Evolutionary conservation across 2,797 vertebrate species (phyloP), one percentile per base, ranked within the genome.

Genomic region (Enteromius radiatus): DNA sequence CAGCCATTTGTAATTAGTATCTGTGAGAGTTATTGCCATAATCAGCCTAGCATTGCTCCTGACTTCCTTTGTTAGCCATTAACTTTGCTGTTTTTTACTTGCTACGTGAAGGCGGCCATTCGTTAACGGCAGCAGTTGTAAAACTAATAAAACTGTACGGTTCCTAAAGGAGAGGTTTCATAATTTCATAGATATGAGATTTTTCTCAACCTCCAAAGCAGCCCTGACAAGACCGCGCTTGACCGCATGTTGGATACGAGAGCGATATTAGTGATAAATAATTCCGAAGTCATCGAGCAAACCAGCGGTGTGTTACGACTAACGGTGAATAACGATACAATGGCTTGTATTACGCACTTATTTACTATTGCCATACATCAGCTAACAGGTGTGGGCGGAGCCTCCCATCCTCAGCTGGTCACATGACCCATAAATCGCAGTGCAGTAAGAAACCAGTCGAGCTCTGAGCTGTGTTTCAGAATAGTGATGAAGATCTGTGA

Each of bases 1-100:
- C 93, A 91, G 93, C 92, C 93, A 88, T 90, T 91, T 94, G 92
- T 95, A 95, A 95, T 95, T 95, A 95, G 94, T 93, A 93, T 93
- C 84, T 86, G 91, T 89, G 91, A 92, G 94, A 95, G 92, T 92
- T 95, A 95, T 93, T 56, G 92, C 91, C 86, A 83, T 90, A 94
- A 94, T 95, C 94, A 94, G 91, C 76, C 89, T 91, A 91, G 89
- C 93, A 91, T 91, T 90, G 87, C 88, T 89, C 93, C 91, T 89
- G 90, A 94, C 92, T 93, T 91, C 92, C 91, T 92, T 89, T 88
- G 87, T 90, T 90, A 86, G 88, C 84, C 91, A 91, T 93, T 94
- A 94, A 94, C 91, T 92, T 92, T 90, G 88, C 84, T 88, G 90
- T 86, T 84, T 88, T 87, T 81, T 87, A 83, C 90, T 90, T 89